Percentiles rank a stretch among this genome's conserved stretches.
Conservation (phyloP, 2,888 invertebrate genomes). For the Xestia xanthographa region DNA sequence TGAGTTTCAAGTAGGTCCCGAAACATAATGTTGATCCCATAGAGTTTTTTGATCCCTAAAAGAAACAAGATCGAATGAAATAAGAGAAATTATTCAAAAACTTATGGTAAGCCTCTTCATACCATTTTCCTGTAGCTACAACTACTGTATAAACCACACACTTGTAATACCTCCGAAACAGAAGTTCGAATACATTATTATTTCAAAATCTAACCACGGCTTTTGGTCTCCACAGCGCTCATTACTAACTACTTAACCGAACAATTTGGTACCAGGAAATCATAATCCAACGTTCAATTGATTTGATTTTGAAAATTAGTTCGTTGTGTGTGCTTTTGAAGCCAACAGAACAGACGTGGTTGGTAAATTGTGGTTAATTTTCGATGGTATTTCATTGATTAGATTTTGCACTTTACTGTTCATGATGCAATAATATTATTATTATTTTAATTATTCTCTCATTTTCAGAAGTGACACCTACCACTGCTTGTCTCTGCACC, state of each 20-base stretch:
- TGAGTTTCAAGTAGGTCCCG: background rate
- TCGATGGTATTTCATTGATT: background rate
- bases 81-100: background rate
- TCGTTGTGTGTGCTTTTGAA: constrained; percentile 21
- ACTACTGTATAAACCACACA: background rate
- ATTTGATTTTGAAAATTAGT: constrained; percentile 26
- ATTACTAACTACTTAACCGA: constrained; percentile 23
- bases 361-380: background rate
- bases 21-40: background rate
- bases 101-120: background rate
- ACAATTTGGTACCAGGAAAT: constrained; percentile 23
- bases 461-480: no score
- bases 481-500: no score
- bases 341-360: background rate
- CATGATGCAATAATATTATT: no score
- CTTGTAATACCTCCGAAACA: background rate
- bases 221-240: constrained; percentile 14
- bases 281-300: constrained; percentile 7
- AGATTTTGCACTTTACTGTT: background rate
- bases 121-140: background rate
- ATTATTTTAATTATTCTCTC: no score
- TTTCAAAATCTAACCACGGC: constrained; percentile 8
- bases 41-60: background rate
- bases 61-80: background rate
- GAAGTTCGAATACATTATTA: background rate